Conservation (phyloP, 2,888 invertebrate genomes). For the Scaptomyza caliginosa region DNA sequence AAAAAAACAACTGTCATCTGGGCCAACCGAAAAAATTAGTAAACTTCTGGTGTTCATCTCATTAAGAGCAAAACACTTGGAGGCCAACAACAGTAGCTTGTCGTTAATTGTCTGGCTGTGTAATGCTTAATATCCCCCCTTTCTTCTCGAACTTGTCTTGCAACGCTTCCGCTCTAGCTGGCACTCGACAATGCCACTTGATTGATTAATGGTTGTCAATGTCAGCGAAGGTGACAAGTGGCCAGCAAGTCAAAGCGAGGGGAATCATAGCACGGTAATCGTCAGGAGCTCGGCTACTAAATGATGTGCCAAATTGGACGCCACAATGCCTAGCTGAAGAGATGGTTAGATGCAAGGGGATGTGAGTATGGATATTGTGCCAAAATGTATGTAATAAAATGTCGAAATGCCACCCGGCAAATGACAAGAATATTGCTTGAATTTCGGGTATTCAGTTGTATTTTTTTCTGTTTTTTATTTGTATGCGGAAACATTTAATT, state of each 20-base stretch:
- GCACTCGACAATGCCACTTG: slow-evolving; percentile 45
- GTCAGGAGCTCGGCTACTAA: slow-evolving; percentile 45
- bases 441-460: no score
- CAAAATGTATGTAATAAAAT: slow-evolving; percentile 69
- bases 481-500: slow-evolving; percentile 68
- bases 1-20: slow-evolving; percentile 18
- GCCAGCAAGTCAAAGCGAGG: slow-evolving; percentile 52
- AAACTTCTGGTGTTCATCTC: slow-evolving; percentile 43
- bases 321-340: background rate
- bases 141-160: background rate
- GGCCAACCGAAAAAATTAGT: slow-evolving; percentile 3
- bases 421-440: slow-evolving; percentile 62
- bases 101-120: slow-evolving; percentile 59
- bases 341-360: background rate
- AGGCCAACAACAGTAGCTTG: slow-evolving; percentile 38
- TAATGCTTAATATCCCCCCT: slow-evolving; percentile 30
- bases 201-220: slow-evolving; percentile 76
- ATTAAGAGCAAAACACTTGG: slow-evolving; percentile 44
- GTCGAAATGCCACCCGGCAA: slow-evolving; percentile 66
- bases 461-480: slow-evolving; percentile 18
- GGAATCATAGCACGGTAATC: slow-evolving; percentile 41
- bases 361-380: slow-evolving; percentile 22
- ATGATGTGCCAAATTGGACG: slow-evolving; percentile 74
- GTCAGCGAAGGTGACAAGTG: slow-evolving; percentile 74
- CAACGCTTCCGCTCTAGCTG: background rate